Evolutionary conservation across 2,888 invertebrate genomes (phyloP).

Genomic region (Drepana falcataria): DNA sequence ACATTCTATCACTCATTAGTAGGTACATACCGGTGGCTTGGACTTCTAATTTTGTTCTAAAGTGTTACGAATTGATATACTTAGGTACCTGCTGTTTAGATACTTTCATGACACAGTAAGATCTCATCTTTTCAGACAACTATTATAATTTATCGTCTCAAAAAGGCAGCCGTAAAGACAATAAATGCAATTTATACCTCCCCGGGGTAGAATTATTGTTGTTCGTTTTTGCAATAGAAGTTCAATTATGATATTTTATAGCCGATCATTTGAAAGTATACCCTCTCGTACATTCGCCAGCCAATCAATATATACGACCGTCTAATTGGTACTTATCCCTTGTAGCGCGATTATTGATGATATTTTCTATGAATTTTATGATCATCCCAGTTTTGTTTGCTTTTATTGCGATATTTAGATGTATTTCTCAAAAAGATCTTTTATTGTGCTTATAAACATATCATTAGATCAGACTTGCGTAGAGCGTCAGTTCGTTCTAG

Average conservation of each 20-base stretch:
- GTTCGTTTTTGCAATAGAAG: constrained; percentile 14
- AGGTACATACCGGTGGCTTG: too few relatives aligned
- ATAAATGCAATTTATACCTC: neutral
- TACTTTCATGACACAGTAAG: too few relatives aligned
- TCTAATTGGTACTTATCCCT: constrained; percentile 15
- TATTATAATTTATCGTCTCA: too few relatives aligned
- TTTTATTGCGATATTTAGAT: neutral
- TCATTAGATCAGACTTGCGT: too few relatives aligned
- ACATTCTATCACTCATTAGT: too few relatives aligned
- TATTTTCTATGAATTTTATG: constrained; percentile 4
- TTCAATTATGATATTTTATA: constrained; percentile 42
- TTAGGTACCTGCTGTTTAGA: too few relatives aligned
- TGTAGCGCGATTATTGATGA: constrained; percentile 13
- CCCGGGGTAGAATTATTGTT: constrained; percentile 9
- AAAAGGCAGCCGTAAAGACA: neutral
- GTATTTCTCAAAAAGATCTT: too few relatives aligned
- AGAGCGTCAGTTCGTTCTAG: too few relatives aligned
- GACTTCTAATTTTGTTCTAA: too few relatives aligned
- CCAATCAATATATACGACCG: constrained; percentile 18
- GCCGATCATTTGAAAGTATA: constrained; percentile 48
- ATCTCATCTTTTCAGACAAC: too few relatives aligned
- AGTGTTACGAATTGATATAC: too few relatives aligned
- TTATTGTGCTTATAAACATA: too few relatives aligned
- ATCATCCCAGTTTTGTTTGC: neutral
- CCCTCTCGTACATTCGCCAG: constrained; percentile 16